These are phyloP conservation scores for Panthera uncia DNA, from an alignment of 2,113 vertebrate genomes.

Conservation along the genomic window DNA sequence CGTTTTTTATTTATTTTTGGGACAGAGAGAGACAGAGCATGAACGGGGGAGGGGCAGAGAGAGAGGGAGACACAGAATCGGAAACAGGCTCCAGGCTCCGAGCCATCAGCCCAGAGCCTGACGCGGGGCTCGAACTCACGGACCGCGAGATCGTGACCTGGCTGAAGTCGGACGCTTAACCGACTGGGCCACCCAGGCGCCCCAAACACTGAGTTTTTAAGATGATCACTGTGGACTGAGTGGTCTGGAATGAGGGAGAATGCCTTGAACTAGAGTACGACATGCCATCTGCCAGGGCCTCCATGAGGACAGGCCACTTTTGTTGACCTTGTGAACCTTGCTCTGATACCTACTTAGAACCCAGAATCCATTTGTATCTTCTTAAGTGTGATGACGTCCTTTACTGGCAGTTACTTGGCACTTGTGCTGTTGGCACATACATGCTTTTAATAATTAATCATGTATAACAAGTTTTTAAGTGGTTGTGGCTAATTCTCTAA, in stretches of 20 bases:
- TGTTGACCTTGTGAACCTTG: neutral
- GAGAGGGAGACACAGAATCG: no score
- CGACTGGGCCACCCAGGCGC: no score
- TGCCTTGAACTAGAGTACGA: neutral
- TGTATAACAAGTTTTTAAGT: neutral
- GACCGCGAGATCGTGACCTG: no score
- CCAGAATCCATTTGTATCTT: neutral
- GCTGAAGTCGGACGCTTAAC: no score
- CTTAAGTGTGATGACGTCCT: neutral
- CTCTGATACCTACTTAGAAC: neutral
- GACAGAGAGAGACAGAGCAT: no score
- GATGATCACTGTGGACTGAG: neutral
- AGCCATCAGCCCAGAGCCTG: no score
- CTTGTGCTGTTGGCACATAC: neutral
- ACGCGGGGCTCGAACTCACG: no score
- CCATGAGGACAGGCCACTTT: neutral
- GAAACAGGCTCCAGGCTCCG: no score
- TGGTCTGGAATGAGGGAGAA: neutral
- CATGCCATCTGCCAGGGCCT: neutral
- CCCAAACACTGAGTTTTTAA: slow-evolving; percentile 17
- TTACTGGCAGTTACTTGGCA: neutral
- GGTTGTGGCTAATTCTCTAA: neutral
- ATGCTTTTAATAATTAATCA: neutral
- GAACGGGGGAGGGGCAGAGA: no score
- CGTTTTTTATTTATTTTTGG: no score